Evolutionary conservation across 2,888 invertebrate species (phyloP), one percentile per base, ranked within the genome.

Genomic region (Loripinus fragilis): DNA sequence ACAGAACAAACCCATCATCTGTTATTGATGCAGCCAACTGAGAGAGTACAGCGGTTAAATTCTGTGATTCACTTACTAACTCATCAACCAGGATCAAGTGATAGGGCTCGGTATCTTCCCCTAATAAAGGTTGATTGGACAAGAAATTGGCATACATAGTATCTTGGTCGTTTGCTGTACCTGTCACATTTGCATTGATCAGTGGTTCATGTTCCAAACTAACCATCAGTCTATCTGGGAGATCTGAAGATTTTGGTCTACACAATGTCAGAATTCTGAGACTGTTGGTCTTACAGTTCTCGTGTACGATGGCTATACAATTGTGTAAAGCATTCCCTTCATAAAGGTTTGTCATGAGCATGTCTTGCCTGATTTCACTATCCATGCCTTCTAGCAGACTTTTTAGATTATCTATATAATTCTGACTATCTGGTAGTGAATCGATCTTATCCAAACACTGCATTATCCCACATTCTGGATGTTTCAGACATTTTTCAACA

Each of bases 221-320:
- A 12, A 33, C 3, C 1, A 20, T 12, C 60, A 60, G n/a, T 33
- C 33, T 60, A 33, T 33, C 33, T 1, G 10, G 2, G 17, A 60
- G 8, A 17, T 60, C 60, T 7, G 33, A 33, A 30, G 28, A 60
- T 12, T 10, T 25, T 30, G 17, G 8, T 33, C 33, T 30, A 33
- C 60, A 17, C 33, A 60, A 33, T 20, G 60, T 33, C n/a, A 60
- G 94, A 28, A 96, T 94, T 93, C 97, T 97, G 25, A 98, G 93
- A 90, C 96, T 96, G 2, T 96, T 93, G 15, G 96, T 95, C 48
- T 95, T 94, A 25, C 95, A 95, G 93, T 98, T 98, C 94, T 98
- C 98, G 45, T 96, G 93, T 30, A 96, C 96, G 15, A 96, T 93
- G 92, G 98, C 97, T 72, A 97, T 91, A 76, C 90, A 90, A 3